These are phyloP conservation scores for Etheostoma spectabile DNA, from an alignment of 2,113 vertebrate species.

Conservation along the genomic window DNA sequence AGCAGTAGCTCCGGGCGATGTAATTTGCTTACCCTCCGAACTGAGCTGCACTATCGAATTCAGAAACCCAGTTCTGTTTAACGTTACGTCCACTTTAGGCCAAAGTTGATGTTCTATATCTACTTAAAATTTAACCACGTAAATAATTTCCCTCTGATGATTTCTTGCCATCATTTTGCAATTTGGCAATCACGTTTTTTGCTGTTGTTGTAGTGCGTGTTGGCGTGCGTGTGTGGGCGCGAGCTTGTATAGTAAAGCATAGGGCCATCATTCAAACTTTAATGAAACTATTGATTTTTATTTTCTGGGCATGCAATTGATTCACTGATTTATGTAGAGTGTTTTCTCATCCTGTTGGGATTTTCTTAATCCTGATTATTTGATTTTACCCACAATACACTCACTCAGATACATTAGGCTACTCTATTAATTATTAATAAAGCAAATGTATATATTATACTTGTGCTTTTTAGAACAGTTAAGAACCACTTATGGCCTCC, in stretches of 20 bases:
- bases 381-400: not conserved
- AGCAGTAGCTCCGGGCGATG: constrained; percentile 86
- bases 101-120: constrained; percentile 4
- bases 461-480: not conserved
- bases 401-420: not conserved
- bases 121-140: constrained; percentile 23
- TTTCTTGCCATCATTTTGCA: constrained; percentile 3
- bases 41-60: constrained; percentile 89
- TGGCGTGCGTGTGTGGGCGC: not conserved
- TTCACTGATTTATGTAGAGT: too few species aligned
- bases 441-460: not conserved
- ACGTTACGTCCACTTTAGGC: constrained; percentile 47
- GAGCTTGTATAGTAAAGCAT: not conserved
- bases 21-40: constrained; percentile 92
- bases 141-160: constrained; percentile 22
- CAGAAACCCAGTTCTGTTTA: constrained; percentile 78
- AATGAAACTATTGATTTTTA: not conserved
- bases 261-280: not conserved
- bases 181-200: constrained; percentile 41
- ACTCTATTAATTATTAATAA: not conserved
- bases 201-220: constrained; percentile 20
- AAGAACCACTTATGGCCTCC: not conserved
- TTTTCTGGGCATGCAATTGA: not conserved
- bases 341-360: not conserved
- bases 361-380: not conserved